Base-by-base conservation (phyloP, 1,140 invertebrate genomes). In the Eulimnadia texana region DNA sequence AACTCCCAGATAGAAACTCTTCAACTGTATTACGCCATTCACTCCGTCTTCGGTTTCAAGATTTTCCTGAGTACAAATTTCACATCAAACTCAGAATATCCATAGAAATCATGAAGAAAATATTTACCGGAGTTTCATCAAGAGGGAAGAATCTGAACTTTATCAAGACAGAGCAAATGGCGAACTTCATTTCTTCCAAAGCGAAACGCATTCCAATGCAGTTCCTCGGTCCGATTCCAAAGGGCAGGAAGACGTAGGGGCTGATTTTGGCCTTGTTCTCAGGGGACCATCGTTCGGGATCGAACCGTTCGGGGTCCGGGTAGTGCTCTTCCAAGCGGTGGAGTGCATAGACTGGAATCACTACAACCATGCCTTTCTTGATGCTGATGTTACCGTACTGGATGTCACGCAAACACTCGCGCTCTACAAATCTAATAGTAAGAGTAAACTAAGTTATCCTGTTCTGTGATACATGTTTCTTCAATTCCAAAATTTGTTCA, bases 241-340 rank as follows among this genome's bases (percentile, higher is more conserved):
- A 82, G 0, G 80, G 76, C 52, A 80, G 63, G 66, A 73, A 84
- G 1, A 74, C 67, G 64, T 74, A 77, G 0, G 73, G 71, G 27
- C 73, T 69, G 22, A 72, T 69, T n/a, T 70, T 64, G 3, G 64
- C 66, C 65, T 71, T 74, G 20, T 72, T 68, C 50, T 78, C 72
- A 0, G 63, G 49, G 22, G 42, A 51, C 55, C 42, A 63, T 9
- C 62, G 69, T 61, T 83, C 80, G 0, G 83, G 83, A 66, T 79
- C 72, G 66, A 84, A 85, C 64, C 70, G 71, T 2, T 79, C 68
- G 23, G 83, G 82, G 54, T 84, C 69, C 0, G 77, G 73, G 72
- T 75, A 84, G 65, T 76, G 72, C 2, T 78, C 67, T 1, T 76
- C 72, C 72, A 82, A 77, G n/a, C 76, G 74, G 62, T 88, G 85